These are phyloP conservation scores for Antechinus stuartii DNA, from an alignment of 2,113 vertebrate species.

Conservation along the genomic window DNA sequence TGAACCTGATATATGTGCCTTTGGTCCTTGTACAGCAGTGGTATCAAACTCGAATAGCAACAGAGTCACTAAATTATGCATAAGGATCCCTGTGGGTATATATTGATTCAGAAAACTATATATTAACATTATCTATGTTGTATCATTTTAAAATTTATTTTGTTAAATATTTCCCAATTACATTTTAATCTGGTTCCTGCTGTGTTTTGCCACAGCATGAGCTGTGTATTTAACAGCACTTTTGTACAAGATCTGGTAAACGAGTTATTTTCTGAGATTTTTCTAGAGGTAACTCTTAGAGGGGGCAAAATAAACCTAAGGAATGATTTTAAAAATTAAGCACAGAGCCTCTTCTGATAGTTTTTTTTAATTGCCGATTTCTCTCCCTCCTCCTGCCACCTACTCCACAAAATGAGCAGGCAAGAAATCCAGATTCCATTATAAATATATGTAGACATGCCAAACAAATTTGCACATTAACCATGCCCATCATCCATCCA, in stretches of 20 bases:
- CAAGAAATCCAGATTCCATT: background rate
- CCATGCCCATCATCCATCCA: background rate
- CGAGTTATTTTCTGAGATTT: background rate
- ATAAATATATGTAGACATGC: background rate
- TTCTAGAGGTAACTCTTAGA: background rate
- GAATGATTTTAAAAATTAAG: background rate
- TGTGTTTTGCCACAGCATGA: background rate
- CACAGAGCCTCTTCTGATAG: background rate
- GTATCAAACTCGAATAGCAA: background rate
- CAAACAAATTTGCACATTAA: background rate
- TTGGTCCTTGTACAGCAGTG: background rate
- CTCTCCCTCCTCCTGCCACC: background rate
- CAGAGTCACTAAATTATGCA: background rate
- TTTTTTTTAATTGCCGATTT: background rate
- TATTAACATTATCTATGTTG: background rate
- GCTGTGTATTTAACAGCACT: background rate
- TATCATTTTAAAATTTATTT: background rate
- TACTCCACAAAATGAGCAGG: background rate
- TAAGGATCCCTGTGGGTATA: background rate
- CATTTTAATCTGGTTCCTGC: background rate
- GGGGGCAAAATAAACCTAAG: background rate
- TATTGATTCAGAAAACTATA: background rate
- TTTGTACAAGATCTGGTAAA: background rate
- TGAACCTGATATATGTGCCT: background rate
- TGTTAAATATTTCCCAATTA: background rate